phyloP scores from a whole-genome alignment of 1,140 invertebrate species.

The Pararge aegeria region DNA sequence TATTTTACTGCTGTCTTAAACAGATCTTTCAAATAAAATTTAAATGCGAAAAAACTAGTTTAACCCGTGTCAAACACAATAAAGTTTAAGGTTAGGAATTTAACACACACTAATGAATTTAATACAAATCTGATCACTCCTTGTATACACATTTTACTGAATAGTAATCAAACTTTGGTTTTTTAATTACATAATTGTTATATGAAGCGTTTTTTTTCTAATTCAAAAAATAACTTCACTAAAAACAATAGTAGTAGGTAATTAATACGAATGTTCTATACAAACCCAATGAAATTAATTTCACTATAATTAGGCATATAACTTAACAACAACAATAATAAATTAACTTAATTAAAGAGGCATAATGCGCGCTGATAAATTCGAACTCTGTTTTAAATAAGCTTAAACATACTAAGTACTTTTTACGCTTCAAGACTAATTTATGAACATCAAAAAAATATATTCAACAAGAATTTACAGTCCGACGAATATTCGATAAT shows the following conservation, averaged over 20 bases:
- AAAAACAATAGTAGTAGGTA: background rate
- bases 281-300: slow-evolving; percentile 1
- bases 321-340: background rate
- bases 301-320: background rate
- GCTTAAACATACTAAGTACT: background rate
- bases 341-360: slow-evolving; percentile 2
- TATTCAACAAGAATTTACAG: background rate
- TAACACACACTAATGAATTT: too few species aligned
- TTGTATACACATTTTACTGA: background rate
- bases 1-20: too few species aligned
- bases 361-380: background rate
- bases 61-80: too few species aligned
- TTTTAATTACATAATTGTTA: slow-evolving; percentile 1
- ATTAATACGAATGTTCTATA: background rate
- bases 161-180: background rate
- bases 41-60: too few species aligned
- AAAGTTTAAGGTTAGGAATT: too few species aligned
- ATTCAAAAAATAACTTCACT: background rate
- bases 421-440: background rate
- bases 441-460: background rate
- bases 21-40: too few species aligned
- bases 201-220: slow-evolving; percentile 3
- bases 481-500: too few species aligned
- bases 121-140: background rate
- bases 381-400: background rate